Percentiles rank a stretch among this genome's conserved stretches.
phyloP scores from a whole-genome alignment of 2,113 vertebrate species.

The Holacanthus passer region DNA sequence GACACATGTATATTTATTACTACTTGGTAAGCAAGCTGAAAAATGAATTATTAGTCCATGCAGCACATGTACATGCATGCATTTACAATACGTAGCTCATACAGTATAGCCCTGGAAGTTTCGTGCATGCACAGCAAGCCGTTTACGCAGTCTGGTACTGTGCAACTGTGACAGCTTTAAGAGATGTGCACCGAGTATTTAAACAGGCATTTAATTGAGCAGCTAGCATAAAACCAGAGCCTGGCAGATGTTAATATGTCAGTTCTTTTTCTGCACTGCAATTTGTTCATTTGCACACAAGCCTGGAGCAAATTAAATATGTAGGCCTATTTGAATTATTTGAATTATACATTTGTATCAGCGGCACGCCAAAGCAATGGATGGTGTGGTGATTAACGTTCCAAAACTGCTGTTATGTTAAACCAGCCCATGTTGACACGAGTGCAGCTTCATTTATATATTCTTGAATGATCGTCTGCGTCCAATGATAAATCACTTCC shows the following conservation, averaged over 20 bases:
- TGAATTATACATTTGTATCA: slow-evolving; percentile 85
- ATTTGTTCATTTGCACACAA: slow-evolving; percentile 87
- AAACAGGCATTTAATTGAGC: slow-evolving; percentile 87
- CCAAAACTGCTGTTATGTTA: slow-evolving; percentile 78
- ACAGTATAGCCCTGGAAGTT: neutral
- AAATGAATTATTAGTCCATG: neutral
- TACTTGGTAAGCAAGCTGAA: neutral
- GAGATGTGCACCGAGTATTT: slow-evolving; percentile 59
- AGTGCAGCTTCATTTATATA: slow-evolving; percentile 83
- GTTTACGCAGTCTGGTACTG: slow-evolving; percentile 17
- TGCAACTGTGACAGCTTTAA: slow-evolving; percentile 29
- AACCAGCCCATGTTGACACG: slow-evolving; percentile 81
- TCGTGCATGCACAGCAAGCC: slow-evolving; percentile 15
- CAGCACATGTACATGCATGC: neutral
- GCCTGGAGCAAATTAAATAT: slow-evolving; percentile 86
- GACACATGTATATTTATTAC: neutral
- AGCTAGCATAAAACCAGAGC: slow-evolving; percentile 81
- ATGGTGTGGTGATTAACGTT: slow-evolving; percentile 87
- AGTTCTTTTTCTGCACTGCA: slow-evolving; percentile 86
- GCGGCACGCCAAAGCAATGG: slow-evolving; percentile 81
- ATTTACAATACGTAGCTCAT: slow-evolving; percentile 9
- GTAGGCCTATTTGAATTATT: slow-evolving; percentile 78
- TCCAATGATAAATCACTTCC: slow-evolving; percentile 77
- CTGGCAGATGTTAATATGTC: slow-evolving; percentile 88
- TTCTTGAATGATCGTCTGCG: slow-evolving; percentile 85